Conservation (phyloP, 2,797 vertebrate genomes). For the Phalloptychus januarius region DNA sequence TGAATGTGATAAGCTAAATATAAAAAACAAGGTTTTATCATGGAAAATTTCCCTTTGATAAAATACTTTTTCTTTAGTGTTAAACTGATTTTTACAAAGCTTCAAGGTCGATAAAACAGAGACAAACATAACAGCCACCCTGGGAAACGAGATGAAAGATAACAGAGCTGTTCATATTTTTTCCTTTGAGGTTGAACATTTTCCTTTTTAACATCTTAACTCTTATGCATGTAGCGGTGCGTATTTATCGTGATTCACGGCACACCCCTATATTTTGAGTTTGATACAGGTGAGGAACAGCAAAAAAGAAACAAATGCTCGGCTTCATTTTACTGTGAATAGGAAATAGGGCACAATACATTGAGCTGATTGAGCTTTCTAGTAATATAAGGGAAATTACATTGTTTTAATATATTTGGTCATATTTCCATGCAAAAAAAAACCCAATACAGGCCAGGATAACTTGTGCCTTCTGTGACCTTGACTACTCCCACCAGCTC, state of each 20-base stretch:
- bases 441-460: neutral
- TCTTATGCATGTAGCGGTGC: neutral
- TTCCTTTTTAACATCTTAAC: constrained; percentile 52
- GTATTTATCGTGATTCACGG: neutral
- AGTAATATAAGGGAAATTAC: neutral
- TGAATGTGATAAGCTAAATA: constrained; percentile 64
- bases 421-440: neutral
- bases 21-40: constrained; percentile 70
- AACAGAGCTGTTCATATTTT: constrained; percentile 60
- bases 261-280: neutral
- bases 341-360: neutral
- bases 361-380: neutral
- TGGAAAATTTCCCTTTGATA: constrained; percentile 73
- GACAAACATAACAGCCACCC: constrained; percentile 64
- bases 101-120: constrained; percentile 73
- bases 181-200: constrained; percentile 61
- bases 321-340: neutral
- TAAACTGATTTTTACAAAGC: constrained; percentile 69
- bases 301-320: neutral
- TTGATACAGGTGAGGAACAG: neutral
- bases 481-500: neutral
- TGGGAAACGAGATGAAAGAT: constrained; percentile 63
- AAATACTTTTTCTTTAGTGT: constrained; percentile 68
- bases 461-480: neutral
- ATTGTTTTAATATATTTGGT: neutral